phyloP scores from a whole-genome alignment of 2,797 vertebrate genomes.

The Sebastes vulpes region DNA sequence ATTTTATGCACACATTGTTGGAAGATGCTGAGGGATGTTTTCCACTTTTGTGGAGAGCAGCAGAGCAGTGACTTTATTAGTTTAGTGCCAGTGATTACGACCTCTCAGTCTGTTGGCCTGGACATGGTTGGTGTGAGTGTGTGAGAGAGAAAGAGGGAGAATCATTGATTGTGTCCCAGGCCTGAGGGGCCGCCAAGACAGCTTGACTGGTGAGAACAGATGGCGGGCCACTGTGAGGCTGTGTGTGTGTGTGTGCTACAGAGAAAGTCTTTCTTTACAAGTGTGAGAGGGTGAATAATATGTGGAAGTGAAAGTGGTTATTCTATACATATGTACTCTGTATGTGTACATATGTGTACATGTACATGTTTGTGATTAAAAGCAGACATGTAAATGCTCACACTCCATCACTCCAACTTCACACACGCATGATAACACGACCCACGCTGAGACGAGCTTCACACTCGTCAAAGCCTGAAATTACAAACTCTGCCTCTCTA shows the following conservation, averaged over 20 bases:
- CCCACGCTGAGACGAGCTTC: neutral
- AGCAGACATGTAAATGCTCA: neutral
- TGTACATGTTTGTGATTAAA: neutral
- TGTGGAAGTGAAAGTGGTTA: slow-evolving; percentile 15
- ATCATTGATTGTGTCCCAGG: slow-evolving; percentile 60
- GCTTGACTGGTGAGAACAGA: slow-evolving; percentile 81
- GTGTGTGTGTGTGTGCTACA: slow-evolving; percentile 1
- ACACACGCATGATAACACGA: neutral
- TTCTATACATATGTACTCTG: neutral
- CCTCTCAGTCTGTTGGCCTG: slow-evolving; percentile 31
- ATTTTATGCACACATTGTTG: neutral
- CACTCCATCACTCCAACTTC: neutral
- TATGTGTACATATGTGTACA: neutral
- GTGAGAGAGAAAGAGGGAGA: slow-evolving; percentile 11
- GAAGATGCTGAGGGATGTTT: neutral
- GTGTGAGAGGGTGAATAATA: slow-evolving; percentile 19
- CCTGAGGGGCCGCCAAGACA: slow-evolving; percentile 71
- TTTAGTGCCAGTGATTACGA: slow-evolving; percentile 37
- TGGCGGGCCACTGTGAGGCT: slow-evolving; percentile 54
- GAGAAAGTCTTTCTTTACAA: slow-evolving; percentile 3
- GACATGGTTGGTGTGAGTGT: slow-evolving; percentile 13
- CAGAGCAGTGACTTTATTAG: slow-evolving; percentile 15
- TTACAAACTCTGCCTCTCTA: slow-evolving; percentile 21
- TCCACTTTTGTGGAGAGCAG: neutral
- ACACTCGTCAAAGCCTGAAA: slow-evolving; percentile 43